Conservation (phyloP, 2,113 vertebrate species). For the Pampusana beccarii region DNA sequence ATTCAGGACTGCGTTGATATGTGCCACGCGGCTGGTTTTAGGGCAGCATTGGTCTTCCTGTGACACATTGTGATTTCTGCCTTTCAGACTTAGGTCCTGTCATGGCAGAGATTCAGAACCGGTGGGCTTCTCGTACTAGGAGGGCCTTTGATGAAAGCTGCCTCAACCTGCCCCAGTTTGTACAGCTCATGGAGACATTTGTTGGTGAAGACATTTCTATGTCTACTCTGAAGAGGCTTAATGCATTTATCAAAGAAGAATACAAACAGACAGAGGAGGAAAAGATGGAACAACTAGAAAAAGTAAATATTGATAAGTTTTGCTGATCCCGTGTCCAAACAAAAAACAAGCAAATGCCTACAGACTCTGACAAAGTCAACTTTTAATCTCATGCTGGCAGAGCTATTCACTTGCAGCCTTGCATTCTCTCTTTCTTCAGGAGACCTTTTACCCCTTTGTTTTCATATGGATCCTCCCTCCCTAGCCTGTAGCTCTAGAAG, state of each 20-base stretch:
- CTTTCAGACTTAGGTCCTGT: constrained; percentile 61
- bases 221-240: constrained; percentile 56
- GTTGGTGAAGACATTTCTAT: constrained; percentile 54
- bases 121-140: background rate
- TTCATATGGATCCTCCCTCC: background rate
- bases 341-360: background rate
- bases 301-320: constrained; percentile 64
- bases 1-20: background rate
- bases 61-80: background rate
- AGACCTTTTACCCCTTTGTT: background rate
- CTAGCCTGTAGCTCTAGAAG: constrained; percentile 19
- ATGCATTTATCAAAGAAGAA: constrained; percentile 64
- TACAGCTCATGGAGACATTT: constrained; percentile 80
- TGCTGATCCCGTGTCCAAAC: background rate
- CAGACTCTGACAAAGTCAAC: background rate
- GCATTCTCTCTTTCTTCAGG: background rate
- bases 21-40: background rate
- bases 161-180: constrained; percentile 74
- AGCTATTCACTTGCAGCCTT: background rate
- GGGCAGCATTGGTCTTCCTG: background rate
- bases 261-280: constrained; percentile 78
- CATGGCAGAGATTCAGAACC: constrained; percentile 59
- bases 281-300: constrained; percentile 56
- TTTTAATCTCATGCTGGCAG: background rate
- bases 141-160: constrained; percentile 63